Base-by-base conservation (phyloP, 2,888 invertebrate species). In the Protophormia terraenovae region DNA sequence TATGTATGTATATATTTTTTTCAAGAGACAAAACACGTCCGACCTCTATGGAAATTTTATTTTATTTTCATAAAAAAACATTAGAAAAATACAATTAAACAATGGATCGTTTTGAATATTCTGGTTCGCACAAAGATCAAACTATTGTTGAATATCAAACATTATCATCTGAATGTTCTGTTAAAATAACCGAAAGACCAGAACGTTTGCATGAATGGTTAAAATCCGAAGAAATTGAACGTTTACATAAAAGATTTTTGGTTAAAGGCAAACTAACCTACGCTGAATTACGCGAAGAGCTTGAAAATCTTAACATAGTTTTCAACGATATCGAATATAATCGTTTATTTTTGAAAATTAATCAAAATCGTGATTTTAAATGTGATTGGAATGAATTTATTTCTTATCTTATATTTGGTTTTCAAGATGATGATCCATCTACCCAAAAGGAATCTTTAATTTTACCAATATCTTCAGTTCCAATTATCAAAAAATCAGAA, bases 311-410 rank as follows among this genome's bases (percentile, higher is more conserved):
- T 2, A 88, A 89, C 32, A 89, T 92, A 22, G 50, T 22, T 7
- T 90, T 91, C 12, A 90, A 86, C 45, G 94, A 95, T 45, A 93
- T 94, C 0, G 95, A 95, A 58, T 95, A 93, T 86, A 94, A 94
- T 58, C 93, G 94, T 86, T 91, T 96, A 19, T 96, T 95, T 91
- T 90, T 94, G 79, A 95, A 95, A 87, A 95, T 95, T 86, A 95
- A 95, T 88, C 93, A 94, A 78, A 94, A 93, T 88, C 93, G 94
- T 7, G 94, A 94, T 87, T 94, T 94, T 55, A 92, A 93, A 91
- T 93, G 93, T 87, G 94, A 93, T 86, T 97, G 97, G 97, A 95
- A 96, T 89, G 97, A 97, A 91, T 94, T 97, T 88, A 94, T 97
- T 32, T 96, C 96, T 0, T 95, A 96, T 92, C 93, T 97, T 86